Evolutionary conservation across 2,113 vertebrate genomes (phyloP), one percentile per base, ranked within the genome.

Genomic region (Hystrix cristata): DNA sequence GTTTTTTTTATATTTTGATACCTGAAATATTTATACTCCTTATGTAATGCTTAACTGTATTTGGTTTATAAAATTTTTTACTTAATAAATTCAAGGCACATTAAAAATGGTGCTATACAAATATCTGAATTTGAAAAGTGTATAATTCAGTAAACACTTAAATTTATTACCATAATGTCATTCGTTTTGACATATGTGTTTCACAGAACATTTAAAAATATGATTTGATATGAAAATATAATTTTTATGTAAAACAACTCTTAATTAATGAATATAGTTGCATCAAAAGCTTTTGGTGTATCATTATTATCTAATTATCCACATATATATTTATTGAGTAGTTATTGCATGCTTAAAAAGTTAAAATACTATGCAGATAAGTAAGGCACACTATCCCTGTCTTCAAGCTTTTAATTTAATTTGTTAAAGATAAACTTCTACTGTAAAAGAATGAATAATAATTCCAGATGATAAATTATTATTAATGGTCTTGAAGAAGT

Each of bases 121-220:
- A 48, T 81, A 86, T 67, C 29, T 82, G 60, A 60, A 85, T 55
- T 81, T 93, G 81, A 57, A 95, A 76, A 60, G 31, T 86, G 55
- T 29, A 16, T 62, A 95, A n/a, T 89, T 81, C 51, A 95, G 38
- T 71, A 93, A 64, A 60, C 18, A 60, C 60, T 88, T 94, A 87
- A n/a, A n/a, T 38, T 53, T 87, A 93, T 95, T 95, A 71, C 14
- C 55, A 46, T 87, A 87, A 43, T 78, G 13, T 23, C 23, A 72
- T 79, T 90, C 23, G 91, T 38, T 91, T 95, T 64, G 91, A 72
- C 27, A 57, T 64, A 62, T 10, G 76, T 57, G 31, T 80, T 79
- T 93, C 38, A 79, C 21, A 46, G n/a, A 38, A 80, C 59, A 92
- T 90, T 92, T 81, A 19, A 94, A 94, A 90, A 90, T 90, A 62